Evolutionary conservation across 30 jellyfish, hydroid and myxozoan genomes (phyloP), one percentile per base, ranked within the genome.

Genomic region (Aurelia aurita): DNA sequence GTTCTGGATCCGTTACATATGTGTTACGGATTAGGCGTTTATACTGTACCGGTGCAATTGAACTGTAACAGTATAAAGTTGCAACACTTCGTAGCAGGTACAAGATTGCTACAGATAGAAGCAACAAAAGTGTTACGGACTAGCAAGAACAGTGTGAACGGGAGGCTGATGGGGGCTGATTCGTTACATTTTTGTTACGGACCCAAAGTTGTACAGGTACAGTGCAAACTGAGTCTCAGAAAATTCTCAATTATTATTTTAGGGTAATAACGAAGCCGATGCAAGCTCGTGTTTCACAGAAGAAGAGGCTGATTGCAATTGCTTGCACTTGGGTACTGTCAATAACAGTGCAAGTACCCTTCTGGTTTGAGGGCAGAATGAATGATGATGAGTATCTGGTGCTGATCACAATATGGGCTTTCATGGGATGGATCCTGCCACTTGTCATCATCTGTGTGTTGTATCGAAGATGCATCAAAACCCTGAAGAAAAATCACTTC

Each of bases 181-280:
- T n/a, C n/a, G n/a, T n/a, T n/a, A n/a, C n/a, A n/a, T n/a, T n/a
- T 34, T 34, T 34, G 6, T 3, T 34, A 34, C 5, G 46, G 46
- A 34, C 46, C 5, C 46, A 0, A 34, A 34, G 46, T 34, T 34
- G n/a, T 34, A 34, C 6, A 34, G 7, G n/a, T n/a, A n/a, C n/a
- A n/a, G n/a, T n/a, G n/a, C n/a, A n/a, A n/a, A n/a, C n/a, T n/a
- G n/a, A n/a, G n/a, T n/a, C n/a, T 39, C 15, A 39, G 9, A 39
- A 8, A 9, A 15, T 1, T 39, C 51, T 58, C 12, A 11, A 20
- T 58, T 58, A 20, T 58, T 58, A 25, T 25, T 5, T n/a, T 10
- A 61, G 73, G 35, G 18, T 61, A 11, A 61, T 61, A 32, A 22
- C 73, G 6, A 61, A 61, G 73, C 73, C 73, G 19, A 14, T 61